Conservation (phyloP, 2,888 invertebrate genomes). For the Chymomyza procnemis region DNA sequence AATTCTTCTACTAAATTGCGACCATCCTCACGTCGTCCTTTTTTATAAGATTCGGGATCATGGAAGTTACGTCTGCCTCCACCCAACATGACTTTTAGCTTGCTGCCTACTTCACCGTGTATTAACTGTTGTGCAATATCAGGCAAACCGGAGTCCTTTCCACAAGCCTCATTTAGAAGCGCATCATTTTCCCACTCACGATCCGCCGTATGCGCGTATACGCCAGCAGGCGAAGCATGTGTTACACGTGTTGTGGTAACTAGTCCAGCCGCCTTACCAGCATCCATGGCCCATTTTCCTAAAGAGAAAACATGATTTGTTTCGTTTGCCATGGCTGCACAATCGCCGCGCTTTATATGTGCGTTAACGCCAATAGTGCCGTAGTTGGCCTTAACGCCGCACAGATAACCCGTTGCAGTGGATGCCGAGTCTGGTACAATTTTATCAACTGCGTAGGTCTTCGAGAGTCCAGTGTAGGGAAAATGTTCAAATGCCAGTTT, state of each 20-base stretch:
- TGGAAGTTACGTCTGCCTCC: slow-evolving; percentile 85
- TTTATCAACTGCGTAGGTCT: slow-evolving; percentile 85
- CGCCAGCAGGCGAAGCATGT: slow-evolving; percentile 86
- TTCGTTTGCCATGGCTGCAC: slow-evolving; percentile 81
- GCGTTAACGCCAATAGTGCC: slow-evolving; percentile 88
- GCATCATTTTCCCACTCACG: slow-evolving; percentile 86
- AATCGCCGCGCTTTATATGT: slow-evolving; percentile 82
- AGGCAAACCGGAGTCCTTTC: slow-evolving; percentile 79
- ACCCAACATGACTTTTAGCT: slow-evolving; percentile 87
- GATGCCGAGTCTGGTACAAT: slow-evolving; percentile 91
- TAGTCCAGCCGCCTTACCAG: slow-evolving; percentile 82
- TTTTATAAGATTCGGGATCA: slow-evolving; percentile 80
- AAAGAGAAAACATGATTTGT: slow-evolving; percentile 84
- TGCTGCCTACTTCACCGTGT: slow-evolving; percentile 82
- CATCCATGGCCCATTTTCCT: slow-evolving; percentile 84
- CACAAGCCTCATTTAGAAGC: slow-evolving; percentile 79
- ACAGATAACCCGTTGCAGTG: slow-evolving; percentile 88
- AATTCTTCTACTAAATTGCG: slow-evolving; percentile 84
- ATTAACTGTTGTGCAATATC: slow-evolving; percentile 88
- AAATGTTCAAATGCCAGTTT: slow-evolving; percentile 87
- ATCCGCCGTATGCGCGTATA: slow-evolving; percentile 83
- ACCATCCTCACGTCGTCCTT: slow-evolving; percentile 81
- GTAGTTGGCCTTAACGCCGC: slow-evolving; percentile 88
- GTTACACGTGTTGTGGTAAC: slow-evolving; percentile 89
- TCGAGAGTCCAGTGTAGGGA: slow-evolving; percentile 86